These are phyloP conservation scores for Leptopterna dolabrata DNA, from an alignment of 2,888 invertebrate genomes.

Conservation along the genomic window DNA sequence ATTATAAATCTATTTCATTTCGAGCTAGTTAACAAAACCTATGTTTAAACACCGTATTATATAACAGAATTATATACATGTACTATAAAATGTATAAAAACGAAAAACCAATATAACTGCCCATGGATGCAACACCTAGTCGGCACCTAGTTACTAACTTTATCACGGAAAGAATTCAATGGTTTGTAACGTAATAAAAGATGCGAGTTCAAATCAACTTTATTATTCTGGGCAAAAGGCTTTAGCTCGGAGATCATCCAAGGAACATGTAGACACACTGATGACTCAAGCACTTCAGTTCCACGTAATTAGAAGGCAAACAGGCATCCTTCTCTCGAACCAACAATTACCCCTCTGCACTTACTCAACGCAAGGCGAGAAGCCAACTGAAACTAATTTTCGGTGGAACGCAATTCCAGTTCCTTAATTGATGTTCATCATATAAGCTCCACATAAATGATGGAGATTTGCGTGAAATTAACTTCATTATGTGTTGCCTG, in stretches of 20 bases:
- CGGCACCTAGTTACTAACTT: too few relatives aligned
- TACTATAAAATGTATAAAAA: too few relatives aligned
- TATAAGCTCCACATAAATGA: background rate
- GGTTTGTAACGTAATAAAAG: too few relatives aligned
- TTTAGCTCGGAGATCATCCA: background rate
- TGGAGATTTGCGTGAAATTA: background rate
- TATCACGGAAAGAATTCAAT: too few relatives aligned
- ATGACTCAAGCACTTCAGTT: constrained; percentile 4
- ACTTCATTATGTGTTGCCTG: too few relatives aligned
- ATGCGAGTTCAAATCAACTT: too few relatives aligned
- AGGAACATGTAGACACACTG: background rate
- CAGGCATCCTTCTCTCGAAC: background rate
- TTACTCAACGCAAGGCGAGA: constrained; percentile 7
- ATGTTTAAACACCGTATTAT: too few relatives aligned
- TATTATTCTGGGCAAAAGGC: background rate
- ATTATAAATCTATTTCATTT: too few relatives aligned
- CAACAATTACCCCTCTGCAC: background rate
- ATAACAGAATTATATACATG: too few relatives aligned
- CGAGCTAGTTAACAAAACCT: too few relatives aligned
- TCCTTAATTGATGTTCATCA: background rate
- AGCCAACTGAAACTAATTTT: constrained; percentile 2
- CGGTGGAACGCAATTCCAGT: background rate
- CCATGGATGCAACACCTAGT: too few relatives aligned
- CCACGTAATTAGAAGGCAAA: constrained; percentile 6
- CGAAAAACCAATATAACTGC: too few relatives aligned